These are phyloP conservation scores for Cynaeus angustus DNA, from an alignment of 2,888 invertebrate species.

Conservation along the genomic window DNA sequence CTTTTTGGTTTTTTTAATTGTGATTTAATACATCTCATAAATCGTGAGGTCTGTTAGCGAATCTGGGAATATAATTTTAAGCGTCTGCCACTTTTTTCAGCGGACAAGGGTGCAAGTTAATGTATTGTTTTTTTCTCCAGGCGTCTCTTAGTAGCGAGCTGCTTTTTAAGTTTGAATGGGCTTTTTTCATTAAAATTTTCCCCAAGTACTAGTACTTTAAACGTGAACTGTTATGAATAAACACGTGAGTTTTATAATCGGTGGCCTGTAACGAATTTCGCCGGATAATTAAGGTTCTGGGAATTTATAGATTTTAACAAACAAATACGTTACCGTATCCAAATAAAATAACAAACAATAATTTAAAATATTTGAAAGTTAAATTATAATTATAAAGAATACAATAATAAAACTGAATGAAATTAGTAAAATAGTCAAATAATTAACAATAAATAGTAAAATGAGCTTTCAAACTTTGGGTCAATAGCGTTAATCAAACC, in stretches of 20 bases:
- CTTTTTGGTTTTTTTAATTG: slow-evolving; percentile 44
- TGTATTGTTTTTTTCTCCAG: slow-evolving; percentile 38
- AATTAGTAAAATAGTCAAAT: too few species aligned
- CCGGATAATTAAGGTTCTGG: too few species aligned
- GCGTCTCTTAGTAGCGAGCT: slow-evolving; percentile 23
- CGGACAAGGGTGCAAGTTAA: slow-evolving; percentile 30
- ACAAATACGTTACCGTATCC: too few species aligned
- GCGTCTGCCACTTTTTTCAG: slow-evolving; percentile 41
- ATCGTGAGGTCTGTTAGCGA: slow-evolving; percentile 44
- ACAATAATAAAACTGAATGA: too few species aligned
- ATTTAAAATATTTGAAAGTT: too few species aligned
- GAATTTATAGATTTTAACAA: too few species aligned
- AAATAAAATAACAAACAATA: too few species aligned
- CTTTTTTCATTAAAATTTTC: slow-evolving; percentile 43
- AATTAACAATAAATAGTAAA: too few species aligned
- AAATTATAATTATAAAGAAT: too few species aligned
- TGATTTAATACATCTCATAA: slow-evolving; percentile 43
- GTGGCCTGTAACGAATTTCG: slow-evolving; percentile 10
- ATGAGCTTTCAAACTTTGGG: too few species aligned
- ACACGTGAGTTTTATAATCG: slow-evolving; percentile 37
- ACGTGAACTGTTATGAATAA: slow-evolving; percentile 32
- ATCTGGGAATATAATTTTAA: slow-evolving; percentile 51
- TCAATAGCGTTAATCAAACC: too few species aligned
- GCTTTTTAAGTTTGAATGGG: slow-evolving; percentile 42
- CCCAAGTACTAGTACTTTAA: slow-evolving; percentile 1